Evolutionary conservation across 2,797 vertebrate genomes (phyloP).

Genomic region (Protonibea diacanthus): DNA sequence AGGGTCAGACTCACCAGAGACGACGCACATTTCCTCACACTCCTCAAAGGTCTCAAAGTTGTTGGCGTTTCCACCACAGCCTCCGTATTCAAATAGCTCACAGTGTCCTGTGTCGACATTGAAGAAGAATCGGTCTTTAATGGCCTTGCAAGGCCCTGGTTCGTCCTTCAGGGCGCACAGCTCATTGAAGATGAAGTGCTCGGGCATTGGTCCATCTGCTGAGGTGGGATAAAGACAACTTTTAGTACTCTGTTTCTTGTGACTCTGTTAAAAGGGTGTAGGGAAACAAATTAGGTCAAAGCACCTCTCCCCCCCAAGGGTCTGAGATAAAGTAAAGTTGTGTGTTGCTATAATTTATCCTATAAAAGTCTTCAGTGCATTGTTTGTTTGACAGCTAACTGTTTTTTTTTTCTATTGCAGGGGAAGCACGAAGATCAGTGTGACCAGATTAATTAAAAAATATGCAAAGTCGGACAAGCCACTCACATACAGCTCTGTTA

Average conservation of each 20-base stretch:
- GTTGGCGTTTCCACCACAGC: slow-evolving; percentile 92
- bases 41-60: slow-evolving; percentile 87
- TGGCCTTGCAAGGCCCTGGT: slow-evolving; percentile 89
- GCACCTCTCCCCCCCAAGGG: slow-evolving; percentile 58
- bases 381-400: slow-evolving; percentile 43
- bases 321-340: slow-evolving; percentile 55
- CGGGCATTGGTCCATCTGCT: slow-evolving; percentile 64
- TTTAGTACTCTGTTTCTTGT: slow-evolving; percentile 41
- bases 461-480: slow-evolving; percentile 4
- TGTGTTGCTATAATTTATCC: slow-evolving; percentile 43
- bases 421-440: slow-evolving; percentile 2
- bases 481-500: background rate
- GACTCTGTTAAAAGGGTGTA: background rate
- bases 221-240: slow-evolving; percentile 32
- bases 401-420: slow-evolving; percentile 29
- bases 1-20: slow-evolving; percentile 82
- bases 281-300: slow-evolving; percentile 57
- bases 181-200: slow-evolving; percentile 83
- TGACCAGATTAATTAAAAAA: slow-evolving; percentile 28
- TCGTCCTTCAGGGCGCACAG: slow-evolving; percentile 89
- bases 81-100: slow-evolving; percentile 90
- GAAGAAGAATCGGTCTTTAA: slow-evolving; percentile 87
- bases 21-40: slow-evolving; percentile 87
- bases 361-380: slow-evolving; percentile 41
- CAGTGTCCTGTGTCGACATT: slow-evolving; percentile 84